Base-by-base conservation (phyloP, 1,140 invertebrate genomes). In the Drosophila triauraria region DNA sequence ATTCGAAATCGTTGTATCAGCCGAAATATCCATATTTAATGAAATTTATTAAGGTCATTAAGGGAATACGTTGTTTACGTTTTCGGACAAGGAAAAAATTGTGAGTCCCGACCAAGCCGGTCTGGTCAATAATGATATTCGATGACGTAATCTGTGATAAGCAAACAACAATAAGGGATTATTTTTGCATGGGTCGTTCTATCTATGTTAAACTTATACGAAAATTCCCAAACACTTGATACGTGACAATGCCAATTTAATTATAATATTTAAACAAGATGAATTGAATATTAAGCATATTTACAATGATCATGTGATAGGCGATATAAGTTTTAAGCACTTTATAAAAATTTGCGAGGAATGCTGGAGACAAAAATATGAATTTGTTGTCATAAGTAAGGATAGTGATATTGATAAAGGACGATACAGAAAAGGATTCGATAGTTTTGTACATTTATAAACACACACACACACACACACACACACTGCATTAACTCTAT, bases 201-300 rank as follows among this genome's bases (percentile, higher is more conserved):
- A 92, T 81, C 65, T 93, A 17, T 82, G 54, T 69, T 92, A 93
- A 83, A 91, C 91, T 12, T 93, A 93, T 69, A 69, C 82, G 10
- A 71, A 72, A 23, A 92, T 93, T 50, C 91, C 88, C 20, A 93
- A 93, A 84, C 91, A 93, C 54, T 44, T 62, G 38, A 72, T 93
- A 43, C 69, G 91, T 44, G 91, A 93, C 75, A 93, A 93, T 80
- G 78, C 82, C 8, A 93, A 93, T 70, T 81, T 93, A 20, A 62
- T 93, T 23, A 69, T 92, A 51, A 4, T 93, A 9, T 94, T 94
- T 70, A 87, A 82, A 71, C 91, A 93, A 81, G 92, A 93, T 84
- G 82, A 92, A 50, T 70, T 80, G 13, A 93, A 93, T 82, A 72
- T 93, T 15, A 91, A 83, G 69, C 92, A 93, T 74, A 59, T 93